Conservation (phyloP, 2,113 vertebrate genomes). For the Plotosus lineatus region DNA sequence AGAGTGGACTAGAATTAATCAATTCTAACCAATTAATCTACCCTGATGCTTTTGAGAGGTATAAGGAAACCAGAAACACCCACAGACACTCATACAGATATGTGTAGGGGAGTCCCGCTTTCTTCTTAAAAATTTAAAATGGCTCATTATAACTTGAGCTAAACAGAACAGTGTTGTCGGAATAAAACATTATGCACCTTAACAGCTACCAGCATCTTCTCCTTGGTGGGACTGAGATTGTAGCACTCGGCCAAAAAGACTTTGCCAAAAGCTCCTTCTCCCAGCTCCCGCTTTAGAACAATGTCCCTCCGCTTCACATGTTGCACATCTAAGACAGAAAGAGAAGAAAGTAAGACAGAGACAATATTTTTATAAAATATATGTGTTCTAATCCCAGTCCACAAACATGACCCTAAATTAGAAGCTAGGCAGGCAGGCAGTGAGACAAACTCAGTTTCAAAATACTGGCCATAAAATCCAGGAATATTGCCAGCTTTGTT, state of each 20-base stretch:
- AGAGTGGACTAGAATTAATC: neutral
- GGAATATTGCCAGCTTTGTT: neutral
- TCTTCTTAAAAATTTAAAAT: neutral
- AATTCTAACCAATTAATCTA: neutral
- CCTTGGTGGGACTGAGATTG: conserved; percentile 94
- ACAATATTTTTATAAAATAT: neutral
- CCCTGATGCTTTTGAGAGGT: neutral
- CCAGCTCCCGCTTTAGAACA: conserved; percentile 94
- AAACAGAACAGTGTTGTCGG: neutral
- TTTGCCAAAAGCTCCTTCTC: conserved; percentile 98
- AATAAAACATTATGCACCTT: conserved; percentile 71
- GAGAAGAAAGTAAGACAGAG: neutral
- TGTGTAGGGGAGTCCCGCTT: neutral
- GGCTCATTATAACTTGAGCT: neutral
- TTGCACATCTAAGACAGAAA: conserved; percentile 83
- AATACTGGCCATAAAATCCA: neutral
- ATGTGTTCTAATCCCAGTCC: neutral
- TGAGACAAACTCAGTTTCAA: neutral
- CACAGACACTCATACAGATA: neutral
- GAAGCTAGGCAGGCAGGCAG: neutral
- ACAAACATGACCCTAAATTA: neutral
- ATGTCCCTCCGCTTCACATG: conserved; percentile 97
- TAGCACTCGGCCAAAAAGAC: conserved; percentile 98
- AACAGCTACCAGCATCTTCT: conserved; percentile 96
- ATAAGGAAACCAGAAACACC: neutral